Percentiles rank a stretch among this genome's conserved stretches.
phyloP scores from a whole-genome alignment of 2,888 invertebrate species.

The Trissoscelio sp. region DNA sequence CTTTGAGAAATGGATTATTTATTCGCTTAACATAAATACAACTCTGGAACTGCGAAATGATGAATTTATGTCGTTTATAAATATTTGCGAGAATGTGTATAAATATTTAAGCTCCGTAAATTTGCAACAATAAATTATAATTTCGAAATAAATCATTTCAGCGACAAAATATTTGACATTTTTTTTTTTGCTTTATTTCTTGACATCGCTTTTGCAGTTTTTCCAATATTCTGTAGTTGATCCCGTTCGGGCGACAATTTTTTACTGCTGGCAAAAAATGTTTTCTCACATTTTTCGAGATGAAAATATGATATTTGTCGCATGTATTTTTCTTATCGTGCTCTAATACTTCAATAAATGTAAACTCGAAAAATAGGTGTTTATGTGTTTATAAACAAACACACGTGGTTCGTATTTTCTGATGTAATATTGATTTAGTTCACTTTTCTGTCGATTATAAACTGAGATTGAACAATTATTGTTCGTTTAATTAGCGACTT shows the following conservation, averaged over 20 bases:
- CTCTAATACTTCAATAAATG: slow-evolving; percentile 17
- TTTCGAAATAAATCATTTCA: no score
- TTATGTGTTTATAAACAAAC: slow-evolving; percentile 6
- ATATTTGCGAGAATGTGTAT: neutral
- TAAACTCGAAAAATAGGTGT: slow-evolving; percentile 16
- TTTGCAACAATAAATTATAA: no score
- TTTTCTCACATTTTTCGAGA: slow-evolving; percentile 17
- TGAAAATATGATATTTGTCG: no score
- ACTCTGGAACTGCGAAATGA: no score
- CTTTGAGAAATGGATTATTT: no score
- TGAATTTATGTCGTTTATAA: neutral
- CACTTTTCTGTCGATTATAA: no score
- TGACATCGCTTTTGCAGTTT: slow-evolving; percentile 12
- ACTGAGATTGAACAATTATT: no score
- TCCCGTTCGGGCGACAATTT: slow-evolving; percentile 25
- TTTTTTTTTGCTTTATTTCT: neutral
- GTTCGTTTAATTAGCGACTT: no score
- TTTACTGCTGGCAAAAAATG: neutral
- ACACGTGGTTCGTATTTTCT: no score
- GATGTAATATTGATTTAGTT: no score
- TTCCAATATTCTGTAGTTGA: slow-evolving; percentile 18
- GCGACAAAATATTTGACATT: no score
- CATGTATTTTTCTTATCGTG: slow-evolving; percentile 9
- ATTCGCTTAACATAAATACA: no score
- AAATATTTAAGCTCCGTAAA: neutral